Conservation (phyloP, 2,113 vertebrate genomes). For the Brachyistius frenatus region DNA sequence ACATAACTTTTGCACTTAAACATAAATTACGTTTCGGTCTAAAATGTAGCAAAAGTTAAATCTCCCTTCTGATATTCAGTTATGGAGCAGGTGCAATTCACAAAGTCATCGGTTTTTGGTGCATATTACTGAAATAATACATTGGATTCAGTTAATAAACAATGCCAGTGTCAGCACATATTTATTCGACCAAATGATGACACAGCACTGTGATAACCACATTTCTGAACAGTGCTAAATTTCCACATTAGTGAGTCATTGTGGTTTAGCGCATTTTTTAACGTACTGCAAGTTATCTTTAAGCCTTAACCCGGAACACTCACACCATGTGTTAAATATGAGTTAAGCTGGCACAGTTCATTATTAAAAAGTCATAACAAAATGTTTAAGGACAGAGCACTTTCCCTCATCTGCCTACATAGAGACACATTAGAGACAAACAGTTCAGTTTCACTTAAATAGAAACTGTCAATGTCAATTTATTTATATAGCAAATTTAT, state of each 20-base stretch:
- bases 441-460: too few relatives aligned
- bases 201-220: neutral
- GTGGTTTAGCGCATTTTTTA: neutral
- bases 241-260: neutral
- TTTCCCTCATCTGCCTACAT: conserved; percentile 2
- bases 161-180: neutral
- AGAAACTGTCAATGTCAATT: too few relatives aligned
- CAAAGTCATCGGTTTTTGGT: neutral
- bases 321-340: neutral
- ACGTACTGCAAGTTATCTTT: neutral
- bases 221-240: too few relatives aligned
- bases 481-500: too few relatives aligned
- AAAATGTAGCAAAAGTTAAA: neutral
- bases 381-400: conserved; percentile 25
- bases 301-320: neutral
- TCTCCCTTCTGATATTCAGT: neutral
- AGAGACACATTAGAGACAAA: too few relatives aligned
- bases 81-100: neutral
- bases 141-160: neutral
- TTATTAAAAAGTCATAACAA: conserved; percentile 38
- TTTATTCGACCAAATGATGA: neutral
- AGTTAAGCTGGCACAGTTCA: conserved; percentile 40
- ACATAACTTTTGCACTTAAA: neutral
- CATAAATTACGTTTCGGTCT: neutral
- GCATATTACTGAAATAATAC: neutral